Base-by-base conservation (phyloP, 2,888 invertebrate species). In the Macropis europaea region DNA sequence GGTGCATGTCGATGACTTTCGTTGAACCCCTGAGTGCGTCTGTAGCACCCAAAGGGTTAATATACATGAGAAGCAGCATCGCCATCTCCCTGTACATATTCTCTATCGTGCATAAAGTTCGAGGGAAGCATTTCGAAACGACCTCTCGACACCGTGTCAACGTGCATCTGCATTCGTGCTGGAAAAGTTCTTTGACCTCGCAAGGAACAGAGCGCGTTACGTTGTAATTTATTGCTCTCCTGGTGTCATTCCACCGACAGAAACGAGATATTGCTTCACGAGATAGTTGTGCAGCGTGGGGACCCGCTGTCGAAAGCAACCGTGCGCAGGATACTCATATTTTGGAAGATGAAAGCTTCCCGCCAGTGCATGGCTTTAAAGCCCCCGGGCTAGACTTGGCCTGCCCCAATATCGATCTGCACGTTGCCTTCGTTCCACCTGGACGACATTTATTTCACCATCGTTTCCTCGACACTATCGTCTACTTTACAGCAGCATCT, bases 361-460 rank as follows among this genome's bases (percentile, higher is more conserved):
- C 28, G 22, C 5, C 19, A 38, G 38, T 24, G 19, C 24, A 45
- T 45, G 15, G 67, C 47, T 67, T 73, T 62, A 73, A 73, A 77
- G 69, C 76, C 53, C 52, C 61, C 66, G 57, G 73, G 63, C 66
- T 70, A 76, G 64, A 74, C 78, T 71, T 71, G 72, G 73, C 72
- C 70, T 84, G 77, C 75, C 80, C 74, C 77, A 77, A 85, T 85
- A 85, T 85, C 82, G 85, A 85, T 75, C 81, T 75, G 30, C 19
- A 53, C 48, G 17, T 34, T 53, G 66, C 34, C 50, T 76, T 64
- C 59, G 30, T 53, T 54, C 36, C 52, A 42, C 38, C 57, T 73
- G 73, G 61, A 67, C 76, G 76, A 53, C 52, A 45, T 30, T 79
- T 71, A 69, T 73, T 64, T 54, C 38, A 56, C 54, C 48, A 50